These are phyloP conservation scores for Erannis defoliaria DNA, from an alignment of 2,888 invertebrate species.

Conservation along the genomic window DNA sequence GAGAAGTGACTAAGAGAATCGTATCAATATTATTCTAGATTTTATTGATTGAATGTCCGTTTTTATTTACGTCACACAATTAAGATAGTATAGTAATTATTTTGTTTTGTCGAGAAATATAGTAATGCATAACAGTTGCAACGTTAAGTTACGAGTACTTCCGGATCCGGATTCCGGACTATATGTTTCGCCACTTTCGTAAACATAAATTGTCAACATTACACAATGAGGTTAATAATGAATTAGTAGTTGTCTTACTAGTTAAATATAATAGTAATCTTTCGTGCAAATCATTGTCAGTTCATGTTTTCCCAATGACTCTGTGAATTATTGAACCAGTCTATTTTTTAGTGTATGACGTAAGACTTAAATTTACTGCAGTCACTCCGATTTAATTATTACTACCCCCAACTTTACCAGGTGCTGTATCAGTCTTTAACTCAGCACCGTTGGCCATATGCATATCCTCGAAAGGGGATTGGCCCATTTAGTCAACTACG, in stretches of 20 bases:
- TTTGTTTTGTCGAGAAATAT: neutral
- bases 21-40: no score
- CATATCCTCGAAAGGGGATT: no score
- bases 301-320: no score
- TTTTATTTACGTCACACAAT: neutral
- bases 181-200: slow-evolving; percentile 22
- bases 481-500: no score
- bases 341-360: no score
- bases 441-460: no score
- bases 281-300: neutral
- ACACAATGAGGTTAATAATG: neutral
- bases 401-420: no score
- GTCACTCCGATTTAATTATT: no score
- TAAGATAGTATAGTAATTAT: slow-evolving; percentile 4
- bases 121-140: slow-evolving; percentile 9
- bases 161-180: slow-evolving; percentile 16
- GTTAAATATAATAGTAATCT: neutral
- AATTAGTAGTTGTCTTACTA: neutral
- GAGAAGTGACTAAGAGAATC: no score
- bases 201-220: slow-evolving; percentile 24
- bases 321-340: neutral
- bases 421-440: no score
- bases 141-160: slow-evolving; percentile 14
- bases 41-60: no score
- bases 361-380: no score